Percentiles rank a stretch among this genome's conserved stretches.
phyloP scores from a whole-genome alignment of 2,888 invertebrate species.

The Rhagonycha lutea region DNA sequence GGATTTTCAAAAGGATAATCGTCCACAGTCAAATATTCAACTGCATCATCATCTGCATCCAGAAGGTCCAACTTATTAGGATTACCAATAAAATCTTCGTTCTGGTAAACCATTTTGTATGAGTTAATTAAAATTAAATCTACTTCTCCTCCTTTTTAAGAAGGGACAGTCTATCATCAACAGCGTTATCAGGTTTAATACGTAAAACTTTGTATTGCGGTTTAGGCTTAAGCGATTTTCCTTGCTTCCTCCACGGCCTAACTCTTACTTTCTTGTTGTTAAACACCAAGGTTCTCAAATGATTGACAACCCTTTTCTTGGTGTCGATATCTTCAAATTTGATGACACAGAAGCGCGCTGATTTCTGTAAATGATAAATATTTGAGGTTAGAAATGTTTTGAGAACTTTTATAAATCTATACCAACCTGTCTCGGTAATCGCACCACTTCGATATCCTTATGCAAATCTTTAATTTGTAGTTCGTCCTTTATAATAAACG shows the following conservation, averaged over 20 bases:
- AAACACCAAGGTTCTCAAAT: constrained; percentile 38
- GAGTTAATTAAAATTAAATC: not conserved
- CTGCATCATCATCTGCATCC: constrained; percentile 26
- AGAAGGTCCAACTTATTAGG: constrained; percentile 23
- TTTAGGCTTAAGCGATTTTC: not conserved
- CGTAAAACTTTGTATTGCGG: not conserved
- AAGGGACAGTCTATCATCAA: not conserved
- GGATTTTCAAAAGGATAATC: constrained; percentile 13
- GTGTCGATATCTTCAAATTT: constrained; percentile 35
- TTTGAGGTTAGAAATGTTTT: not conserved
- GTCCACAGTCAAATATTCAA: constrained; percentile 16
- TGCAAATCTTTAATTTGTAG: constrained; percentile 45
- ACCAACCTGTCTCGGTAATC: constrained; percentile 45
- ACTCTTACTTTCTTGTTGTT: constrained; percentile 38
- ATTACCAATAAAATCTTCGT: constrained; percentile 21
- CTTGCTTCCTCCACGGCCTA: constrained; percentile 17
- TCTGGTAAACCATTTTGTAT: constrained; percentile 16
- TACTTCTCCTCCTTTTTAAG: not conserved
- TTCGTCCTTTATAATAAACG: constrained; percentile 44
- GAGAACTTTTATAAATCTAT: not conserved
- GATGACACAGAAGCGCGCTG: constrained; percentile 44
- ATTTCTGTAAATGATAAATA: constrained; percentile 36
- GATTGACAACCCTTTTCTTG: constrained; percentile 31
- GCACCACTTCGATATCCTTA: constrained; percentile 44
- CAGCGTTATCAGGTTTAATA: not conserved